phyloP scores from a whole-genome alignment of 2,113 vertebrate genomes.

The Catharus bicknelli region DNA sequence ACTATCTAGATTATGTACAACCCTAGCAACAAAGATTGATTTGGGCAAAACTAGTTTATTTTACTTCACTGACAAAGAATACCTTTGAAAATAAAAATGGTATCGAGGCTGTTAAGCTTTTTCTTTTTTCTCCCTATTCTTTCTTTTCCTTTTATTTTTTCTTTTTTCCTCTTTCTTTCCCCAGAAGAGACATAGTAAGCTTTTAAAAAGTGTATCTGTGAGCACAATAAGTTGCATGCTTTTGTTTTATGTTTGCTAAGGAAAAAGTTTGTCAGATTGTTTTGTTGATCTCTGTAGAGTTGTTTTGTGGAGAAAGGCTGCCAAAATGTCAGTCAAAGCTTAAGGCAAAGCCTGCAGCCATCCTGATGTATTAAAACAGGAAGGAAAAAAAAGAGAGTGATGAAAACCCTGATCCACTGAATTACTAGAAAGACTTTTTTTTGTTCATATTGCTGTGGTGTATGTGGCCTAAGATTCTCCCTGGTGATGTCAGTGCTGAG shows the following conservation, averaged over 20 bases:
- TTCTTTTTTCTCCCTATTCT: neutral
- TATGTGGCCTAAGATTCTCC: neutral
- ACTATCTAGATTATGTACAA: neutral
- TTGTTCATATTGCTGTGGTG: neutral
- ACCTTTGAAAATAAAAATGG: neutral
- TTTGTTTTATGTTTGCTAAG: neutral
- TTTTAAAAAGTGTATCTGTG: neutral
- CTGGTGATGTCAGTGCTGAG: too few relatives aligned
- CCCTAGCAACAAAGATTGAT: neutral
- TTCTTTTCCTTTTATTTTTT: neutral
- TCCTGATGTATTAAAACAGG: neutral
- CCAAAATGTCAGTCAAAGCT: constrained; percentile 14
- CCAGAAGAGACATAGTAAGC: neutral
- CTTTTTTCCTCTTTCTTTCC: neutral
- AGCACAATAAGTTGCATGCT: neutral
- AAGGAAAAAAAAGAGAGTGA: neutral
- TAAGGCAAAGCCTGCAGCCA: constrained; percentile 12
- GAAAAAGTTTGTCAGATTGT: neutral
- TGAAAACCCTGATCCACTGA: neutral
- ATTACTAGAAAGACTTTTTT: neutral
- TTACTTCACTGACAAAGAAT: neutral
- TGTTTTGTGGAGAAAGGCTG: neutral
- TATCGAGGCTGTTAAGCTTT: neutral
- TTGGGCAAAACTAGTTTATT: neutral
- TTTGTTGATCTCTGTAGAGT: constrained; percentile 3